These are phyloP conservation scores for Morone chrysops DNA, from an alignment of 2,113 vertebrate genomes.

Conservation along the genomic window DNA sequence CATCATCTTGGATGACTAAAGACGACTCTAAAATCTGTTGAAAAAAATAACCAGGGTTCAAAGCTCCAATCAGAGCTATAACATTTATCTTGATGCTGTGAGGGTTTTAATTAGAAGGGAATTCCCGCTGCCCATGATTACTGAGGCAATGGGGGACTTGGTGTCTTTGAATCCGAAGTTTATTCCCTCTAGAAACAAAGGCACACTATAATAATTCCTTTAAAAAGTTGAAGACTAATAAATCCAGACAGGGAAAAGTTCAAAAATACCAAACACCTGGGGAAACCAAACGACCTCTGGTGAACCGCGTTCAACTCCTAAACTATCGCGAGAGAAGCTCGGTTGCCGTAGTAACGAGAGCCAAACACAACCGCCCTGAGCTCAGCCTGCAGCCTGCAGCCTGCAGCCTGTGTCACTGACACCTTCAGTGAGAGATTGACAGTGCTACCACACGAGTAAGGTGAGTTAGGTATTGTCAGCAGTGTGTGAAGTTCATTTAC, in stretches of 20 bases:
- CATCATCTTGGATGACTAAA: conserved; percentile 50
- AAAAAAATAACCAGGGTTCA: conserved; percentile 44
- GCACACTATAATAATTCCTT: conserved; percentile 11
- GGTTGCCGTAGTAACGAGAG: conserved; percentile 58
- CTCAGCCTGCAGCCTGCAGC: too few species aligned
- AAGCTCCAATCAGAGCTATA: conserved; percentile 65
- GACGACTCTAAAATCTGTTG: conserved; percentile 46
- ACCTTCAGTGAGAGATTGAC: background rate
- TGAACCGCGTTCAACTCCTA: background rate
- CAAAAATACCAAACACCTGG: background rate
- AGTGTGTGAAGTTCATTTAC: background rate
- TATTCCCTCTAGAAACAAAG: conserved; percentile 52
- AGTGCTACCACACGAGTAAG: background rate
- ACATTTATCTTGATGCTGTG: conserved; percentile 60
- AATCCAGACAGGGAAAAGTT: conserved; percentile 20
- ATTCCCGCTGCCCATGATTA: conserved; percentile 75
- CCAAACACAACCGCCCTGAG: conserved; percentile 32
- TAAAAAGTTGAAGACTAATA: conserved; percentile 17
- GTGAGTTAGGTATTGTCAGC: background rate
- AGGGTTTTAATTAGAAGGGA: conserved; percentile 76
- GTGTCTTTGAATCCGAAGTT: conserved; percentile 60
- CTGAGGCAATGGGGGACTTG: conserved; percentile 63
- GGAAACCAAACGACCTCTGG: background rate
- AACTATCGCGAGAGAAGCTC: conserved; percentile 57
- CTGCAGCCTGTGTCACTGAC: background rate